Percentiles rank a stretch among this genome's conserved stretches.
Evolutionary conservation across 2,888 invertebrate species (phyloP).

Genomic region (Cacoxenus indagator): DNA sequence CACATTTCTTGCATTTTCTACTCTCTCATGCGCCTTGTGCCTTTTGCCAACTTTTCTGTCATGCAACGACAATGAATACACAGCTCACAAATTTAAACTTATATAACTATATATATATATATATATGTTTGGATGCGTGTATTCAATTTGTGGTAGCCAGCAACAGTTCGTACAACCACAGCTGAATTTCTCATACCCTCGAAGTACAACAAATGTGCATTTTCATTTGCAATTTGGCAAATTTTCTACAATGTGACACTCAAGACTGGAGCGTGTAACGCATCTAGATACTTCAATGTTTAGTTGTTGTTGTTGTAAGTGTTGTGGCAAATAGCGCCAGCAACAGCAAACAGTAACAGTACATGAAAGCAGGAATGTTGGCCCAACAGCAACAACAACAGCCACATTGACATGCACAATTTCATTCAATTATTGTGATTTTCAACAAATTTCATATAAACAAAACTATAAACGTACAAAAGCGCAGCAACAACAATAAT

Average conservation of each 20-base stretch:
- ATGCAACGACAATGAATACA: neutral
- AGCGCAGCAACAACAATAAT: no score
- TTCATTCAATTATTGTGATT: constrained; percentile 59
- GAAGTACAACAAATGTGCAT: neutral
- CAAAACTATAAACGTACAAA: neutral
- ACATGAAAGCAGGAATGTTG: neutral
- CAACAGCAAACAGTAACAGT: neutral
- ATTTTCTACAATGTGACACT: neutral
- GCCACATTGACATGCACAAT: constrained; percentile 52
- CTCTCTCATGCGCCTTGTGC: neutral
- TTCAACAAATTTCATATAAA: constrained; percentile 22
- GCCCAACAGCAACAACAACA: neutral
- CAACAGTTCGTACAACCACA: neutral
- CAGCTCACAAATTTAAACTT: constrained; percentile 3
- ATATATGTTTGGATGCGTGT: neutral
- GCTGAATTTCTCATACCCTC: neutral
- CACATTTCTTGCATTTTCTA: neutral
- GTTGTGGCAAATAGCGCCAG: neutral
- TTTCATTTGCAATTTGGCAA: constrained; percentile 19
- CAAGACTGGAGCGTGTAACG: neutral
- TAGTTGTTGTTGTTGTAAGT: constrained; percentile 3
- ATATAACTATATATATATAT: neutral
- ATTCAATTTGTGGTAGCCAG: neutral
- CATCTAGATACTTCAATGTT: neutral
- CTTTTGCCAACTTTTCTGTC: neutral